phyloP scores from a whole-genome alignment of 2,888 invertebrate genomes.

The Caenorhabditis macrosperma region DNA sequence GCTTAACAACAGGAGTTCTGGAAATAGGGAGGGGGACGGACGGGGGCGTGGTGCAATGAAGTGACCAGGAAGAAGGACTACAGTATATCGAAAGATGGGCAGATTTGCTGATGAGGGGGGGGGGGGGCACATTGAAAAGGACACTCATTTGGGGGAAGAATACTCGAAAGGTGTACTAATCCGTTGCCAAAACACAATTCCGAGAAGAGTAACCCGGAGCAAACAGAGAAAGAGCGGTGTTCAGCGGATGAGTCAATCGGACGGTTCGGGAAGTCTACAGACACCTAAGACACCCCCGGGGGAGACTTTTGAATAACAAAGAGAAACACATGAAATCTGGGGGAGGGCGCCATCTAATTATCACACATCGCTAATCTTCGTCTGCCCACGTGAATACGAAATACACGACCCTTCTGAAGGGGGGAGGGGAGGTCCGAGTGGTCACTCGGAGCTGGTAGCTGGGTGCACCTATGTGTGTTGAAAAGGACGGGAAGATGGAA shows the following conservation, averaged over 20 bases:
- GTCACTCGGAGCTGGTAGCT: too few species aligned
- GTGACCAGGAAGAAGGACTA: not conserved
- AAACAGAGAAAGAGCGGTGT: not conserved
- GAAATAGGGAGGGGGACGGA: slow-evolving; percentile 4
- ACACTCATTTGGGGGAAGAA: not conserved
- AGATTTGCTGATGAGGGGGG: too few species aligned
- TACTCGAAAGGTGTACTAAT: not conserved
- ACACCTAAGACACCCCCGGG: not conserved
- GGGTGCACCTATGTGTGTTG: not conserved
- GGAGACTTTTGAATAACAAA: not conserved
- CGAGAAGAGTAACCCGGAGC: not conserved
- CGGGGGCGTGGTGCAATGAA: not conserved
- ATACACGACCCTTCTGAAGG: not conserved
- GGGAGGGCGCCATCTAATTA: slow-evolving; percentile 27
- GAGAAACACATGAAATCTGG: not conserved
- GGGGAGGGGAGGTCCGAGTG: too few species aligned
- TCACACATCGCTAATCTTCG: slow-evolving; percentile 30
- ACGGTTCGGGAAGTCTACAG: not conserved
- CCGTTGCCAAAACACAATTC: not conserved
- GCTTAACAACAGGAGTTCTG: slow-evolving; percentile 5
- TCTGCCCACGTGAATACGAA: slow-evolving; percentile 10
- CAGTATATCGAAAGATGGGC: not conserved
- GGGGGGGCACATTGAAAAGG: too few species aligned
- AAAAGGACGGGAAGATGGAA: not conserved
- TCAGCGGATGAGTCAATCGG: not conserved